Percentiles rank a stretch among this genome's conserved stretches.
These are phyloP conservation scores for Hippopotamus amphibius DNA, from an alignment of 2,113 vertebrate genomes.

Conservation along the genomic window DNA sequence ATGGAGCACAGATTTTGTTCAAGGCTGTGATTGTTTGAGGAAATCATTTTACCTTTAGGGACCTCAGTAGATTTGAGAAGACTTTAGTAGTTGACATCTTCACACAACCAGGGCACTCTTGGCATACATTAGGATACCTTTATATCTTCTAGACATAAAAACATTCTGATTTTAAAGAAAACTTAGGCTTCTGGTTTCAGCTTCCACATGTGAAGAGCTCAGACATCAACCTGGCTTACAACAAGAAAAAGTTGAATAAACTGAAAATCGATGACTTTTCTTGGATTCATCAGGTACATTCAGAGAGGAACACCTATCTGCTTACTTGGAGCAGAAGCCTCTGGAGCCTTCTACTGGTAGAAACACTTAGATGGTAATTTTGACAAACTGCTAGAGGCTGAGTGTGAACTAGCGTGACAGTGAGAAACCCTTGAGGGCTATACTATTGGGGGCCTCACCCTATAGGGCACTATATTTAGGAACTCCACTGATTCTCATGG, in stretches of 20 bases:
- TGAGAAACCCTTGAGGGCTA: not conserved
- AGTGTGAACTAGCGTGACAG: not conserved
- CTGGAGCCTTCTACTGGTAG: too few species aligned
- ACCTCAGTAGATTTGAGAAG: not conserved
- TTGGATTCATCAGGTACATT: not conserved
- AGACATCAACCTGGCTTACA: not conserved
- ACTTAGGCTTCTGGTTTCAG: not conserved
- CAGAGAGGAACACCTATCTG: not conserved
- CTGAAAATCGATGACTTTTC: not conserved
- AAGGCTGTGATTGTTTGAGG: not conserved
- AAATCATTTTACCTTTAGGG: not conserved
- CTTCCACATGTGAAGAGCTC: not conserved
- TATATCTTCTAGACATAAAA: not conserved
- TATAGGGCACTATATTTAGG: not conserved
- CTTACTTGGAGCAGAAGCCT: not conserved
- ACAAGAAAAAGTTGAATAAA: not conserved
- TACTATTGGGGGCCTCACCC: not conserved
- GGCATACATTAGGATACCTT: not conserved
- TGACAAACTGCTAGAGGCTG: not conserved
- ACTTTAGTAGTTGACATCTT: not conserved
- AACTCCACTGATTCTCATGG: not conserved
- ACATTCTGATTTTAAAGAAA: not conserved
- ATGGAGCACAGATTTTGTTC: not conserved
- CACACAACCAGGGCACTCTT: not conserved
- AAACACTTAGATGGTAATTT: not conserved